Percentiles rank a stretch among this genome's conserved stretches.
phyloP scores from a whole-genome alignment of 2,113 vertebrate genomes.

The Chitala chitala region DNA sequence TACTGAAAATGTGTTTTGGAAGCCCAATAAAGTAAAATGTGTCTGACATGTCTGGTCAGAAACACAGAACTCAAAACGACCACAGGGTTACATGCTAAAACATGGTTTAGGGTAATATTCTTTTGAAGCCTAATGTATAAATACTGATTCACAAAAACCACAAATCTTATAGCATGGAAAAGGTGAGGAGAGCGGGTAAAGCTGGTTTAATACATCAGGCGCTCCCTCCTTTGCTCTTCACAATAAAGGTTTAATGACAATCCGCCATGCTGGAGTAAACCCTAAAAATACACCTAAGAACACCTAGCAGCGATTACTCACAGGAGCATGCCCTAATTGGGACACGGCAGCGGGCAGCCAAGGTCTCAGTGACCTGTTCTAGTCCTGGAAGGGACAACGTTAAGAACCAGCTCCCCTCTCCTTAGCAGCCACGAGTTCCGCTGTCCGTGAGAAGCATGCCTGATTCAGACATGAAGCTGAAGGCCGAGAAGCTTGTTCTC shows the following conservation, averaged over 20 bases:
- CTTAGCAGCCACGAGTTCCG: slow-evolving; percentile 32
- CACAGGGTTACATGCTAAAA: no score
- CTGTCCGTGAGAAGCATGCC: slow-evolving; percentile 45
- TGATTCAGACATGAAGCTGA: slow-evolving; percentile 36
- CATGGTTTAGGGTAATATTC: background rate
- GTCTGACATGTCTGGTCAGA: background rate
- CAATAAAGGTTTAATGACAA: slow-evolving; percentile 13
- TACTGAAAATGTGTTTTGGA: background rate
- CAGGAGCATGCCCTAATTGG: slow-evolving; percentile 6
- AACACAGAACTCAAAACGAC: background rate
- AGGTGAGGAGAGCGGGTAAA: background rate
- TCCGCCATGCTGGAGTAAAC: background rate
- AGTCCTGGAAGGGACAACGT: slow-evolving; percentile 19
- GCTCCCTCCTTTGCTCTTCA: background rate
- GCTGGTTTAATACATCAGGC: background rate
- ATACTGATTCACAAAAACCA: background rate
- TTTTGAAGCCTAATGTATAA: background rate
- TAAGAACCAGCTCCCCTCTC: slow-evolving; percentile 37
- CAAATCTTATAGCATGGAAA: background rate
- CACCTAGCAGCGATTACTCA: background rate
- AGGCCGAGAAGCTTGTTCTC: slow-evolving; percentile 34
- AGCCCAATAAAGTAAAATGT: background rate
- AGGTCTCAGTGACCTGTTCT: background rate
- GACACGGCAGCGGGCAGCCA: background rate
- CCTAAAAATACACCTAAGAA: slow-evolving; percentile 24